Conservation (phyloP, 2,888 invertebrate species). For the Rhodophaea formosa region DNA sequence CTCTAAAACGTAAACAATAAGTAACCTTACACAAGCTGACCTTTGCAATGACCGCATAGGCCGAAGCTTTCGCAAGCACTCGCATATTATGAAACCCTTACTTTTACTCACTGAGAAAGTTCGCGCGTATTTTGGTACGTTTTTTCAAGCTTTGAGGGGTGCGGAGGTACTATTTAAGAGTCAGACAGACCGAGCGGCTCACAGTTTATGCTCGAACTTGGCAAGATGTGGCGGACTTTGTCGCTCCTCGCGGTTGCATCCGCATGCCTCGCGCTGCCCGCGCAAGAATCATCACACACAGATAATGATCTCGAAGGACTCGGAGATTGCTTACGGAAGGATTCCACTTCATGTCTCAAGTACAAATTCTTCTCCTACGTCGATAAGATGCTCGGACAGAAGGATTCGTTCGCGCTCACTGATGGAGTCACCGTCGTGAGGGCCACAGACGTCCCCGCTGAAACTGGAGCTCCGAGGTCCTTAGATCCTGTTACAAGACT, state of each 20-base stretch:
- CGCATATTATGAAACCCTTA: slow-evolving; percentile 69
- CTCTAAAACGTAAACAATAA: slow-evolving; percentile 20
- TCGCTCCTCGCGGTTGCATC: slow-evolving; percentile 64
- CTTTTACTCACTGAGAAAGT: slow-evolving; percentile 78
- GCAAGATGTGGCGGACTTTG: slow-evolving; percentile 66
- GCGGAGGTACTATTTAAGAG: slow-evolving; percentile 66
- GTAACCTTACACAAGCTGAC: slow-evolving; percentile 36
- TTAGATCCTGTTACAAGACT: slow-evolving; percentile 86
- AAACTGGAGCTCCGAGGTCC: slow-evolving; percentile 90
- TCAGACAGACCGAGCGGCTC: slow-evolving; percentile 51
- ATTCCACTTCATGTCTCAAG: slow-evolving; percentile 91
- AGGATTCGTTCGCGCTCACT: slow-evolving; percentile 89
- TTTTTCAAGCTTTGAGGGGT: slow-evolving; percentile 60
- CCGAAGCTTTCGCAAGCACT: slow-evolving; percentile 50
- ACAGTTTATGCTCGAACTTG: slow-evolving; percentile 61
- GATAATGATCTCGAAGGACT: slow-evolving; percentile 90
- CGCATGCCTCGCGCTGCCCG: slow-evolving; percentile 84
- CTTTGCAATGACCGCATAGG: slow-evolving; percentile 50
- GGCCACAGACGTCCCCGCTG: slow-evolving; percentile 84
- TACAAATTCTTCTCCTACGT: slow-evolving; percentile 93
- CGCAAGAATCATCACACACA: slow-evolving; percentile 85
- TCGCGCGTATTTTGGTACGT: slow-evolving; percentile 57
- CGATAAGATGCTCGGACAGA: slow-evolving; percentile 90
- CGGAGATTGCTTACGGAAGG: slow-evolving; percentile 90
- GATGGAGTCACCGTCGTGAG: slow-evolving; percentile 92